Base-by-base conservation (phyloP, 2,113 vertebrate species). In the Hirundichthys speculiger region DNA sequence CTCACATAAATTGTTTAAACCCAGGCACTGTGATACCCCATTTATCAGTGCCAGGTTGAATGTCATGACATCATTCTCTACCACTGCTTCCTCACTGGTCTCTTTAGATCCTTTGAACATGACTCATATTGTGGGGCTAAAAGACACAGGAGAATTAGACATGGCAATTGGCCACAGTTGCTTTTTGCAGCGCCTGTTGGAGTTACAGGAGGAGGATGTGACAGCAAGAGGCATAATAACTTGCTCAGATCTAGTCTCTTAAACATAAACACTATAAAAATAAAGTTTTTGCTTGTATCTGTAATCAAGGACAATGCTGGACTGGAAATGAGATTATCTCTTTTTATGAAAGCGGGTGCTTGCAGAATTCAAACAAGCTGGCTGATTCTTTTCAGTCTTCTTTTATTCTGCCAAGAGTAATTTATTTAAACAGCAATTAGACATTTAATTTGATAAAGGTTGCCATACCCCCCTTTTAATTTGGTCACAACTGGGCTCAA, bases 1-100 rank as follows among this genome's bases (percentile, higher is more conserved):
- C 83, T 87, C 83, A 84, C 82, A 84, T 90, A 90, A 91, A 90
- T 86, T 88, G 90, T 91, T 92, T 90, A 85, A 91, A 90, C 80
- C 74, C 73, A 80, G 79, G 75, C 83, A 84, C 71, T 78, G 85
- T 87, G 89, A 90, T 91, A 89, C 81, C 75, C 86, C 80, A 82
- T 87, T 84, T 72, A 84, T 90, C 86, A 86, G 79, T 52, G 19
- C 69, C 61, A 60, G 64, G 79, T 59, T 86, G 83, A n/a, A 83
- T 83, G 81, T 87, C 81, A 90, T 90, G 86, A 81, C 82, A 87
- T 75, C 65, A 80, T 79, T 82, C 79, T 82, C 79, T 72, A 72
- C 70, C 73, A 80, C 61, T 73, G 61, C 81, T 68, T 82, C 69
- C 69, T 71, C 61, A 51, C 57, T 65, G 55, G 41, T 68, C 50